Percentiles rank a stretch among this genome's conserved stretches.
Evolutionary conservation across 1,140 invertebrate species (phyloP).

Genomic region (Temnothorax curvispinosus): DNA sequence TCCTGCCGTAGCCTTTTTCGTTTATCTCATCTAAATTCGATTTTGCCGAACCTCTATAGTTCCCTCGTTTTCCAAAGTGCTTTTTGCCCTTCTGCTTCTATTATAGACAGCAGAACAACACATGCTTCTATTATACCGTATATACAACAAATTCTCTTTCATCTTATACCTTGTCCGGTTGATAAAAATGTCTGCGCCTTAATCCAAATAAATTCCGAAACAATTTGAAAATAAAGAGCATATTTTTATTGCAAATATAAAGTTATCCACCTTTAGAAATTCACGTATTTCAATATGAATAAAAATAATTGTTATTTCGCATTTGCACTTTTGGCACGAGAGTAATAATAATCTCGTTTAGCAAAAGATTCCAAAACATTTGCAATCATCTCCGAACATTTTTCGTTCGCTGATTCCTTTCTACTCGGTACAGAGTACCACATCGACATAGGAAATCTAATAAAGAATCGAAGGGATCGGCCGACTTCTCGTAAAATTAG

Average conservation of each 20-base stretch:
- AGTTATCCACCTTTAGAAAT: neutral
- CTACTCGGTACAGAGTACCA: neutral
- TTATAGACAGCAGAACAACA: neutral
- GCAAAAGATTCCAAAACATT: neutral
- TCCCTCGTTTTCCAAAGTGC: neutral
- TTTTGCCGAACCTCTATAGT: neutral
- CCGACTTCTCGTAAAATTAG: constrained; percentile 68
- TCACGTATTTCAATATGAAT: neutral
- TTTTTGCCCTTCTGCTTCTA: neutral
- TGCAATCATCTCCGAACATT: constrained; percentile 29
- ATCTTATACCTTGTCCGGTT: neutral
- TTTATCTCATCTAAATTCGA: neutral
- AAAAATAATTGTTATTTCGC: neutral
- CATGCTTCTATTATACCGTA: neutral
- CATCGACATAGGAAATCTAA: constrained; percentile 65
- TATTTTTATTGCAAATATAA: neutral
- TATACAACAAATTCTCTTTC: neutral
- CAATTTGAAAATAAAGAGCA: neutral
- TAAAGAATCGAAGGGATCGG: constrained; percentile 64
- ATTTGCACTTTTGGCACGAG: neutral
- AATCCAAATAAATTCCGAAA: neutral
- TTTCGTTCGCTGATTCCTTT: neutral
- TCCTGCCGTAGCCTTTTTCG: neutral
- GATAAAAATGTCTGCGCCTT: neutral
- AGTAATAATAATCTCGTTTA: neutral